A percentile compares a stretch with the other conserved stretches of the same genome.
phyloP scores from a whole-genome alignment of 2,888 invertebrate genomes.

The Pyrrhia umbra region DNA sequence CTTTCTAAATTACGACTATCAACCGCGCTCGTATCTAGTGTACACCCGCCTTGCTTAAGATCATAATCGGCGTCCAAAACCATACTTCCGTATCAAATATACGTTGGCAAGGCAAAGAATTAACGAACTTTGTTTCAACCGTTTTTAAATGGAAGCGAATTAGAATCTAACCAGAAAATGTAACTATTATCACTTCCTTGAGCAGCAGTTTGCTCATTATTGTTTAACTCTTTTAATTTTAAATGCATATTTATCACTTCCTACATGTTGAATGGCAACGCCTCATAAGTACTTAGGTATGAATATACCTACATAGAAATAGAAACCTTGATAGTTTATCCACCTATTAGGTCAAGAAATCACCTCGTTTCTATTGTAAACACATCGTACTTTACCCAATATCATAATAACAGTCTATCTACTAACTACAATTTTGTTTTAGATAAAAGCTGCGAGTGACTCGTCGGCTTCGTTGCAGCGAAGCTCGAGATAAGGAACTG shows the following conservation, averaged over 20 bases:
- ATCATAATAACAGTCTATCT: conserved; percentile 57
- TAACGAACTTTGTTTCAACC: conserved; percentile 61
- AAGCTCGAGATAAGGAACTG: conserved; percentile 89
- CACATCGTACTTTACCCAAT: conserved; percentile 37
- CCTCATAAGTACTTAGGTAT: conserved; percentile 20
- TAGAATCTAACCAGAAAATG: conserved; percentile 52
- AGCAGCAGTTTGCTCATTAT: conserved; percentile 40
- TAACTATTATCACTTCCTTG: conserved; percentile 41
- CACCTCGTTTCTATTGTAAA: conserved; percentile 24
- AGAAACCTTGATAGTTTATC: conserved; percentile 31
- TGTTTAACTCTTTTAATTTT: conserved; percentile 42
- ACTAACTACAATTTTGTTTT: conserved; percentile 77
- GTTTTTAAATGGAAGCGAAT: conserved; percentile 47
- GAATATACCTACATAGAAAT: conserved; percentile 29
- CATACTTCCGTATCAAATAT: conserved; percentile 80
- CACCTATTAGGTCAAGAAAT: conserved; percentile 33
- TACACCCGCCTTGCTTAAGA: conserved; percentile 80
- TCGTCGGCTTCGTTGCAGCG: conserved; percentile 75
- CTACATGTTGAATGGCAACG: conserved; percentile 43
- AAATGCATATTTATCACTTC: conserved; percentile 53
- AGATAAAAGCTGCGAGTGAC: conserved; percentile 87
- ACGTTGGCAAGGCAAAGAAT: conserved; percentile 69
- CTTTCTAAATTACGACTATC: conserved; percentile 87
- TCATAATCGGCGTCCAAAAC: conserved; percentile 77
- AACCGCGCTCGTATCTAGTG: conserved; percentile 70